These are phyloP conservation scores for Pseudolaguvia tuberculata DNA, from an alignment of 2,113 vertebrate species.

Conservation along the genomic window DNA sequence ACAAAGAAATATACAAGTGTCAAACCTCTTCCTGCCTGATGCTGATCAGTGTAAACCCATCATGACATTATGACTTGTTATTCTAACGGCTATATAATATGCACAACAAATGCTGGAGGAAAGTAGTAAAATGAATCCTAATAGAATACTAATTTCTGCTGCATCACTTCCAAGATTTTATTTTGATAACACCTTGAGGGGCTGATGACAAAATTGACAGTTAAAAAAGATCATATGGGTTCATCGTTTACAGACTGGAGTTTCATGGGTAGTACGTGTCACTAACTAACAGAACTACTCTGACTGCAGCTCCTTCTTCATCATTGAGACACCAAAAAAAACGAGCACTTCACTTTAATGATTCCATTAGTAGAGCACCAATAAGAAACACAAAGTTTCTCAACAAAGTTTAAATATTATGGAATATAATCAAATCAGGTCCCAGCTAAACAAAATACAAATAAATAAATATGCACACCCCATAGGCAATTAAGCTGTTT, in stretches of 20 bases:
- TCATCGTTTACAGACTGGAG: slow-evolving; percentile 45
- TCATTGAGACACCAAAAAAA: slow-evolving; percentile 24
- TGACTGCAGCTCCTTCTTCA: slow-evolving; percentile 32
- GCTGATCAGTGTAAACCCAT: slow-evolving; percentile 63
- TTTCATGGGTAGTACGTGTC: slow-evolving; percentile 46
- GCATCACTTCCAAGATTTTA: slow-evolving; percentile 43
- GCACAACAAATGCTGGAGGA: slow-evolving; percentile 33
- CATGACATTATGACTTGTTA: slow-evolving; percentile 50
- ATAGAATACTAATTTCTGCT: slow-evolving; percentile 47
- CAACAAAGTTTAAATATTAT: slow-evolving; percentile 25
- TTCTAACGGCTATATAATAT: slow-evolving; percentile 32
- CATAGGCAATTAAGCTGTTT: neutral
- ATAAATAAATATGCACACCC: neutral
- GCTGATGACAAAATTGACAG: slow-evolving; percentile 28
- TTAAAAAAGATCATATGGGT: slow-evolving; percentile 50
- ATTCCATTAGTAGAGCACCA: slow-evolving; percentile 27
- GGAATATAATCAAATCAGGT: slow-evolving; percentile 27
- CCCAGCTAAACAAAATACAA: neutral
- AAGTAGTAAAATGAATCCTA: slow-evolving; percentile 29
- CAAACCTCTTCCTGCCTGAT: slow-evolving; percentile 50
- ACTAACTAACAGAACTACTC: slow-evolving; percentile 46
- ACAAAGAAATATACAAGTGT: slow-evolving; percentile 52
- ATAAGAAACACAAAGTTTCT: slow-evolving; percentile 32
- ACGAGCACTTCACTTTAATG: slow-evolving; percentile 28
- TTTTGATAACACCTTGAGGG: slow-evolving; percentile 32